phyloP scores from a whole-genome alignment of 2,888 invertebrate species.

The Tetragnatha montana region DNA sequence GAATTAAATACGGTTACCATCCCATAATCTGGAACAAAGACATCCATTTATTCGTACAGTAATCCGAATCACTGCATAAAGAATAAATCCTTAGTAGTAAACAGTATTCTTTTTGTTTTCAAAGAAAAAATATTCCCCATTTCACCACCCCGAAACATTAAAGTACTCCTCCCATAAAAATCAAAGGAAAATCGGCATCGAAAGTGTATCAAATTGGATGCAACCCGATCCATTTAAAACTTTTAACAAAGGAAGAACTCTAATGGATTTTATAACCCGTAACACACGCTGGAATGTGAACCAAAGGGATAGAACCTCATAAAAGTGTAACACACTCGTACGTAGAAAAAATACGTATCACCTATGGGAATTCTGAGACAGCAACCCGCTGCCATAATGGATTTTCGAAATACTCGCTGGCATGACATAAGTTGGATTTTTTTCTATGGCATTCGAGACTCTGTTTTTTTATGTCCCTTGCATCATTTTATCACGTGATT shows the following conservation, averaged over 20 bases:
- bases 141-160: too few relatives aligned
- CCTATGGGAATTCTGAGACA: not conserved
- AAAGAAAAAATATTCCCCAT: too few relatives aligned
- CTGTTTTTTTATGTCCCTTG: not conserved
- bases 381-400: not conserved
- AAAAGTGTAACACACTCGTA: slow-evolving; percentile 5
- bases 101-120: too few relatives aligned
- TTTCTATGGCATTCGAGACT: not conserved
- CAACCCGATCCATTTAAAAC: not conserved
- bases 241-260: not conserved
- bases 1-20: too few relatives aligned
- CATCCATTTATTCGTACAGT: too few relatives aligned
- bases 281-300: not conserved
- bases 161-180: not conserved
- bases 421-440: not conserved
- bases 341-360: not conserved
- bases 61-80: too few relatives aligned
- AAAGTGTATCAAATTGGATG: not conserved
- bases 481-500: not conserved
- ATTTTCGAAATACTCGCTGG: not conserved
- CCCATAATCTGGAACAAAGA: too few relatives aligned
- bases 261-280: slow-evolving; percentile 10
- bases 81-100: too few relatives aligned
- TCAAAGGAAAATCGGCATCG: not conserved
- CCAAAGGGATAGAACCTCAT: not conserved